A percentile compares a stretch with the other conserved stretches of the same genome.
These are phyloP conservation scores for Novumbra hubbsi DNA, from an alignment of 2,797 vertebrate species.

Conservation along the genomic window DNA sequence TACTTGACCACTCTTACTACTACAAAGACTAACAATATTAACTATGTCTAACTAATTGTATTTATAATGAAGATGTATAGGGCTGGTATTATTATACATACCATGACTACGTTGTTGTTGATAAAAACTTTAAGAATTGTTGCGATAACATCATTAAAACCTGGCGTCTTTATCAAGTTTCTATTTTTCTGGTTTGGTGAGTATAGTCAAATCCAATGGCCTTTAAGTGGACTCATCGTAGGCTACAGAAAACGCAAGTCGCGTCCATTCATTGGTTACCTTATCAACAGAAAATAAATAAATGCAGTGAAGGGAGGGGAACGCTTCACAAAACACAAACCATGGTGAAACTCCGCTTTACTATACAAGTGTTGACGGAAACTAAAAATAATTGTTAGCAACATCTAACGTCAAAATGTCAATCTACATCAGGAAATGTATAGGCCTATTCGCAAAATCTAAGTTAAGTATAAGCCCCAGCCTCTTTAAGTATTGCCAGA, in stretches of 20 bases:
- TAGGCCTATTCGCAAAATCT: background rate
- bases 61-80: background rate
- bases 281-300: conserved; percentile 85
- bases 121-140: background rate
- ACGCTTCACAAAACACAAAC: conserved; percentile 77
- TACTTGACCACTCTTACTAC: conserved; percentile 1
- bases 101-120: background rate
- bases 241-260: background rate
- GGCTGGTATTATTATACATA: too few relatives aligned
- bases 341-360: conserved; percentile 73
- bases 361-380: conserved; percentile 5
- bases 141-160: background rate
- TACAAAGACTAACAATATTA: conserved; percentile 22
- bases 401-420: background rate
- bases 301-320: conserved; percentile 25
- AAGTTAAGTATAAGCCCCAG: background rate
- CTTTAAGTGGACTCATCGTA: conserved; percentile 80
- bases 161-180: background rate
- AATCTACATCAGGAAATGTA: background rate
- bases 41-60: background rate
- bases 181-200: conserved; percentile 39
- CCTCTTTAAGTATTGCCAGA: background rate
- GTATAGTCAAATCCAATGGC: conserved; percentile 77
- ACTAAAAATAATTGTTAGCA: background rate
- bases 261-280: conserved; percentile 82